Evolutionary conservation across 2,797 vertebrate species (phyloP), one percentile per base, ranked within the genome.

Genomic region (Eulemur albifrons): DNA sequence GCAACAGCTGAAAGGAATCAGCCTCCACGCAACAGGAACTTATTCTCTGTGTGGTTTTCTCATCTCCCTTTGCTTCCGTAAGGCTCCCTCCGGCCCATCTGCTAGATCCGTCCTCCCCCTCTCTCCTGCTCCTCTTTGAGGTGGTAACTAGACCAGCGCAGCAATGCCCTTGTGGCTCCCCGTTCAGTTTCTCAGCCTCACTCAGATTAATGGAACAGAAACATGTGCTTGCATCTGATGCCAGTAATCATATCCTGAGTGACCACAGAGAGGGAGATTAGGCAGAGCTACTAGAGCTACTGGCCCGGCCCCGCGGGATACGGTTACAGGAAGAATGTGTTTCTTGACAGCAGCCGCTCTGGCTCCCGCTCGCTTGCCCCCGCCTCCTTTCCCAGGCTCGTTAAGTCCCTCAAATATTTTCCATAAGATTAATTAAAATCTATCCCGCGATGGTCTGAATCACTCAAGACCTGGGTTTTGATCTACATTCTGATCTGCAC

Each of bases 1-100:
- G 57, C 15, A 98, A 97, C 97, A 98, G 98, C 97, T 98, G 98
- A 98, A 35, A 97, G 95, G 97, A 97, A 70, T 92, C 72, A 18
- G 92, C 82, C 96, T 96, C 87, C 94, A 85, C 8, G 25, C 90
- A 94, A 57, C 94, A 95, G 96, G 88, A 97, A 97, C 96, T 94
- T 83, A 94, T 73, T 87, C 43, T 21, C 94, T n/a, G 65, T 48
- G 90, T 97, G 97, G 0, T 0, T 98, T 94, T 97, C 95, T 93
- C 97, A 94, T 87, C 97, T 95, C 63, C 12, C 0, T 73, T 88
- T 81, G 97, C 91, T 95, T 97, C 81, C 40, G n/a, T 9, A 32
- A 83, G 59, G 54, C 95, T 88, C 98, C 70, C 72, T 97, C 89
- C 2, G 2, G 94, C 83, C 96, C 97, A 97, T 93, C 92, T 95